Evolutionary conservation across 2,888 invertebrate species (phyloP).

Genomic region (Lepidocyrtoides sp.): DNA sequence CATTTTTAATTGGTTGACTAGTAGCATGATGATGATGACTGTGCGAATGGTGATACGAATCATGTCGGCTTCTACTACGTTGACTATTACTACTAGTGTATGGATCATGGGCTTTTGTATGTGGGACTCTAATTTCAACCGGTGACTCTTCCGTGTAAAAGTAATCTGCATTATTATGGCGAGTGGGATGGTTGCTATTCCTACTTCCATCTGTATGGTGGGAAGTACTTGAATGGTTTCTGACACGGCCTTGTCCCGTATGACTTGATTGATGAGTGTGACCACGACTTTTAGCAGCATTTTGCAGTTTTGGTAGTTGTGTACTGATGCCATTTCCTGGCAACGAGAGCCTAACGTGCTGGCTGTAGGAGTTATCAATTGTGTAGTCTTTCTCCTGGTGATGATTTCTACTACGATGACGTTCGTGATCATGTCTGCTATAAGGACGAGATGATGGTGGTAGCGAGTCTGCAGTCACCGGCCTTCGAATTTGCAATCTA

Average conservation of each 20-base stretch:
- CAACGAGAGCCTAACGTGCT: conserved; percentile 62
- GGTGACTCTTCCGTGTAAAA: conserved; percentile 57
- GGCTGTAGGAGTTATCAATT: conserved; percentile 67
- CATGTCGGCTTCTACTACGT: neutral
- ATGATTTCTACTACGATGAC: neutral
- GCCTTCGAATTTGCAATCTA: conserved; percentile 4
- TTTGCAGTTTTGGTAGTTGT: conserved; percentile 50
- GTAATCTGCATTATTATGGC: conserved; percentile 27
- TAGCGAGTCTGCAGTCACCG: neutral
- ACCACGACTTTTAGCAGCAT: conserved; percentile 14
- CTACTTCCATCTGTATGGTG: neutral
- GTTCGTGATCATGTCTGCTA: neutral
- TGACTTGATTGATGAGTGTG: conserved; percentile 22
- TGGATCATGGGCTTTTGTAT: conserved; percentile 46
- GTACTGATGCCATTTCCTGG: conserved; percentile 43
- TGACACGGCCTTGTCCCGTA: conserved; percentile 52
- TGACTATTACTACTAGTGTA: conserved; percentile 53
- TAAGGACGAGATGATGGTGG: conserved; percentile 11
- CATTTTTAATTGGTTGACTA: conserved; percentile 48
- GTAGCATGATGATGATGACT: conserved; percentile 10
- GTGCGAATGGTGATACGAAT: no score
- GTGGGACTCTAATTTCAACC: conserved; percentile 59
- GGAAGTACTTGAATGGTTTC: conserved; percentile 31
- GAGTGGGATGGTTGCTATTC: neutral
- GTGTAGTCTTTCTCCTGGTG: conserved; percentile 49